Evolutionary conservation across 2,113 vertebrate species (phyloP).

Genomic region (Cavia porcellus): DNA sequence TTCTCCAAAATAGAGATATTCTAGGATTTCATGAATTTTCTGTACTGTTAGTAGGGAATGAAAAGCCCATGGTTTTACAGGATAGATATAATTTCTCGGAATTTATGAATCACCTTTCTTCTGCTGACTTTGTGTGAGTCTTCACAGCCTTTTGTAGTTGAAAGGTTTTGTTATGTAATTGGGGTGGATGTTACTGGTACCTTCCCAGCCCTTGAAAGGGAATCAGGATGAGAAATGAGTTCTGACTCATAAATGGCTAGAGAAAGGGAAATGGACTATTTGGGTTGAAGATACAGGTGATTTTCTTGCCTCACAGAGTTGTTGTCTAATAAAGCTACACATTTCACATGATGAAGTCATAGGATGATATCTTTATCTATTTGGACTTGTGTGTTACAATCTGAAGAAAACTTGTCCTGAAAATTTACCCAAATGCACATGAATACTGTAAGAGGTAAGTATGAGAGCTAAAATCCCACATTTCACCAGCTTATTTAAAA

Average conservation of each 20-base stretch:
- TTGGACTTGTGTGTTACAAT: background rate
- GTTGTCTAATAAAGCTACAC: background rate
- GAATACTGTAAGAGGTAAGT: background rate
- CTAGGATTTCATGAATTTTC: background rate
- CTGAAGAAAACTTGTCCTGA: background rate
- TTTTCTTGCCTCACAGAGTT: background rate
- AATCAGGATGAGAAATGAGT: background rate
- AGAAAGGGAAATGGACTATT: background rate
- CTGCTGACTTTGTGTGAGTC: background rate
- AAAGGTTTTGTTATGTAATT: background rate
- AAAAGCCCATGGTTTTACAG: slow-evolving; percentile 19
- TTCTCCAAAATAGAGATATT: background rate
- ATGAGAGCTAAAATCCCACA: background rate
- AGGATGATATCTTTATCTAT: background rate
- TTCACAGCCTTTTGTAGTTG: background rate
- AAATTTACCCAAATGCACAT: background rate
- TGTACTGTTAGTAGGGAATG: background rate
- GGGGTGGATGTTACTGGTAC: too few species aligned
- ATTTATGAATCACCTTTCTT: background rate
- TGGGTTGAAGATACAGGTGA: accelerated
- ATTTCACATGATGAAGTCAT: background rate
- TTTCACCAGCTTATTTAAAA: background rate
- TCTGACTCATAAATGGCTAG: background rate
- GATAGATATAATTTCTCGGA: background rate
- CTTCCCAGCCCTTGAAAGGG: background rate